Conservation (phyloP, 2,888 invertebrate genomes). For the Camponotus fellah region DNA sequence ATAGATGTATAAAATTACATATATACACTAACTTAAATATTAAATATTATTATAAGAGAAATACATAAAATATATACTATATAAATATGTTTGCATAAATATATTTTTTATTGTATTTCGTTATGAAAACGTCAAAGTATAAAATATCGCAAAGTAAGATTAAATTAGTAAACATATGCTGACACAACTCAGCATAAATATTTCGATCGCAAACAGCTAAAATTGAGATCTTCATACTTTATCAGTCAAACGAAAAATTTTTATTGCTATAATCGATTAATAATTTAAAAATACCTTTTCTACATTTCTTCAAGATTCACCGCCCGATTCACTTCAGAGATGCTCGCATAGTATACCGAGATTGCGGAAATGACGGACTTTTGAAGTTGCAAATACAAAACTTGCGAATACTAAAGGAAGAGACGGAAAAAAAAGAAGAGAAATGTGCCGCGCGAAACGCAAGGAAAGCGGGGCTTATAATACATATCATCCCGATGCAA, state of each 20-base stretch:
- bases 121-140: conserved; percentile 19
- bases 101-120: conserved; percentile 25
- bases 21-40: neutral
- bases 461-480: conserved; percentile 22
- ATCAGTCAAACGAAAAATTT: conserved; percentile 17
- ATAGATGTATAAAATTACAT: neutral
- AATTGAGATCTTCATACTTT: conserved; percentile 20
- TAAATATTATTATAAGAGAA: conserved; percentile 15
- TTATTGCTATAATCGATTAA: neutral
- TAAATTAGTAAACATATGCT: neutral
- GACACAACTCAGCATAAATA: neutral
- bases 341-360: conserved; percentile 39
- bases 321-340: neutral
- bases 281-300: conserved; percentile 1
- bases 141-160: conserved; percentile 7
- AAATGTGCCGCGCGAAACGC: conserved; percentile 23
- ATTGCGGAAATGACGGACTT: conserved; percentile 15
- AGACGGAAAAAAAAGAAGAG: neutral
- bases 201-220: neutral
- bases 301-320: conserved; percentile 42
- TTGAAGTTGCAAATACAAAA: neutral
- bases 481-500: conserved; percentile 60
- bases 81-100: conserved; percentile 3
- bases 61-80: conserved; percentile 30
- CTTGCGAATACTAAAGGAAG: neutral